Base-by-base conservation (phyloP, 2,113 vertebrate species). In the Okapia johnstoni region DNA sequence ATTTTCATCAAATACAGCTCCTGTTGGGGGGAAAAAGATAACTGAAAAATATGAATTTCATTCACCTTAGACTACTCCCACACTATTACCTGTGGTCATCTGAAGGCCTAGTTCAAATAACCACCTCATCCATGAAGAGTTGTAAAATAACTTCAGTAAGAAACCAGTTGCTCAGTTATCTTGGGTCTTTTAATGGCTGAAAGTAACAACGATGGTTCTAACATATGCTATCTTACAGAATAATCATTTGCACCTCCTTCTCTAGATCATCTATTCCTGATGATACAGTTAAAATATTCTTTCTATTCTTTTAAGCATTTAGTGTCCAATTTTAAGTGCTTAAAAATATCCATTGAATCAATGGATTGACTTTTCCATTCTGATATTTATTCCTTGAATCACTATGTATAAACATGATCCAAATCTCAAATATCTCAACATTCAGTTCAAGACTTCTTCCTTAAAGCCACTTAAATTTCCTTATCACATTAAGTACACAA, bases 1-100 rank as follows among this genome's bases (percentile, higher is more conserved):
- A 55, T 98, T 98, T 98, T 99, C 99, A 97, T 99, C 99, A 66
- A 99, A 99, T 77, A 99, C 99, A 95, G 99, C 99, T 98, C 99
- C 99, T 99, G 92, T 93, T 52, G 70, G 28, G 55, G 95, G 10
- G 43, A 33, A 98, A 93, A 40, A 85, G 16, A 66, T 60, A 92
- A 95, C 28, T 14, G 3, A 88, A 79, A 90, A 95, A 84, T 50
- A 90, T 40, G 73, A 40, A 90, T 79, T 94, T 96, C 77, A 90
- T 40, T 88, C 33, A 73, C 16, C 26, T 90, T 70, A 52, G 77
- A 58, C 10, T 85, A 50, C 7, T 95, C 23, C 26, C 40, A 87
- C 14, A 73, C n/a, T 63, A 14, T 79, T 19, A 92, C 16, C 16
- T 80, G 16, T 96, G 60, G 23, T 61, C 46, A 90, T 85, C 73